phyloP scores from a whole-genome alignment of 30 jellyfish, hydroid and myxozoan species.

The Pseudorhiza aurosa region DNA sequence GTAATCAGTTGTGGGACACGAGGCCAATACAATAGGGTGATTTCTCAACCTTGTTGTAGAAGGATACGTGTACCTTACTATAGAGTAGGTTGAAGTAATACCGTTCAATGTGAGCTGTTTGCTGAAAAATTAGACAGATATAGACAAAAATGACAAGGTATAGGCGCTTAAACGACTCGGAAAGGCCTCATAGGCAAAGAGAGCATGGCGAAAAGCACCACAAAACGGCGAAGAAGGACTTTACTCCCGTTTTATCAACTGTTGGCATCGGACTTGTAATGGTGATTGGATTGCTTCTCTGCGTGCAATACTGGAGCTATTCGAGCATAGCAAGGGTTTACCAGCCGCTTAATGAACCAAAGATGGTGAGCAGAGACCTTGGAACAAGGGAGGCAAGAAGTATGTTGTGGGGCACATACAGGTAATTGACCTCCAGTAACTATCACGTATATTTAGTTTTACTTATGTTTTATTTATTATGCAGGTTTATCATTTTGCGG shows the following conservation, averaged over 20 bases:
- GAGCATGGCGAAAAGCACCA: constrained; percentile 13
- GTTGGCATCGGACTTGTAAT: constrained; percentile 33
- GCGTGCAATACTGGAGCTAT: constrained; percentile 76
- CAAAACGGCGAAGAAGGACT: constrained; percentile 26
- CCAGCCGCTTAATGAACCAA: constrained; percentile 77
- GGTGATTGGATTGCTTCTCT: not conserved
- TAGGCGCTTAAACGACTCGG: constrained; percentile 18
- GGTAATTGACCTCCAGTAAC: constrained; percentile 68
- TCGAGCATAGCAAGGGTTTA: constrained; percentile 46
- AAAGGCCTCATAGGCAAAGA: constrained; percentile 37
- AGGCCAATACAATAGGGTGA: not conserved
- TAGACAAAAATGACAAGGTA: constrained; percentile 26
- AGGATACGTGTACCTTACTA: not conserved
- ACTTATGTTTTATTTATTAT: not conserved
- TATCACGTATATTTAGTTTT: not conserved
- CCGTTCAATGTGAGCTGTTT: too few relatives aligned
- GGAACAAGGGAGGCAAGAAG: constrained; percentile 24
- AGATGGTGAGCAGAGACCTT: constrained; percentile 41
- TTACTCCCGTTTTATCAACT: constrained; percentile 25
- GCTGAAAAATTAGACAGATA: not conserved
- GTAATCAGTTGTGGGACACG: not conserved
- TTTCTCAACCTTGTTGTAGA: too few relatives aligned
- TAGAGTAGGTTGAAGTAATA: too few relatives aligned
- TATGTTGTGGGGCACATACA: constrained; percentile 94
- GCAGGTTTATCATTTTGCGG: not conserved